These are phyloP conservation scores for Lypha dubia DNA, from an alignment of 2,888 invertebrate genomes.

Conservation along the genomic window DNA sequence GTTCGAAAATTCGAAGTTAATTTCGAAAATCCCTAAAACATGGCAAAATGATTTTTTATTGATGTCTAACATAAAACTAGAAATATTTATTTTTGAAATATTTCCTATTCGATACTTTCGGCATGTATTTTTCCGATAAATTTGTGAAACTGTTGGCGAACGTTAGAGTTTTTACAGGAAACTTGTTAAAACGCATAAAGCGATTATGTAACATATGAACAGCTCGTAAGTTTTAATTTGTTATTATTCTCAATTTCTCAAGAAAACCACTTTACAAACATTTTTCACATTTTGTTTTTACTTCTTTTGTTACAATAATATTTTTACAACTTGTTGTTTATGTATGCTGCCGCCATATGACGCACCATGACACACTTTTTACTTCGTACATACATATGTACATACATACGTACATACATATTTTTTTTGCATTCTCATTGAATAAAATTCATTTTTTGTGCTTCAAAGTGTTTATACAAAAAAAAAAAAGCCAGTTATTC, in stretches of 20 bases:
- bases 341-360: constrained; percentile 57
- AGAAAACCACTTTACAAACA: constrained; percentile 5
- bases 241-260: neutral
- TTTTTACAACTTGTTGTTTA: constrained; percentile 45
- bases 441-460: constrained; percentile 4
- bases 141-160: neutral
- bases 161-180: too few species aligned
- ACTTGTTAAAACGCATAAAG: too few species aligned
- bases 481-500: constrained; percentile 64
- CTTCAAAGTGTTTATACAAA: constrained; percentile 25
- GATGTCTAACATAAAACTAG: neutral
- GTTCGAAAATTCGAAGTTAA: constrained; percentile 38
- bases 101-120: too few species aligned
- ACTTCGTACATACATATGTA: constrained; percentile 43
- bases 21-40: neutral
- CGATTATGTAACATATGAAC: too few species aligned
- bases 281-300: constrained; percentile 35
- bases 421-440: constrained; percentile 43
- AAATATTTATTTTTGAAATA: too few species aligned
- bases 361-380: constrained; percentile 69
- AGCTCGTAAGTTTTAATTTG: neutral
- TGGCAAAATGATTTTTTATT: neutral
- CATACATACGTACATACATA: too few species aligned
- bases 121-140: too few species aligned
- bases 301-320: constrained; percentile 25